Conservation (phyloP, 2,888 invertebrate species). For the Strigamia maritima region DNA sequence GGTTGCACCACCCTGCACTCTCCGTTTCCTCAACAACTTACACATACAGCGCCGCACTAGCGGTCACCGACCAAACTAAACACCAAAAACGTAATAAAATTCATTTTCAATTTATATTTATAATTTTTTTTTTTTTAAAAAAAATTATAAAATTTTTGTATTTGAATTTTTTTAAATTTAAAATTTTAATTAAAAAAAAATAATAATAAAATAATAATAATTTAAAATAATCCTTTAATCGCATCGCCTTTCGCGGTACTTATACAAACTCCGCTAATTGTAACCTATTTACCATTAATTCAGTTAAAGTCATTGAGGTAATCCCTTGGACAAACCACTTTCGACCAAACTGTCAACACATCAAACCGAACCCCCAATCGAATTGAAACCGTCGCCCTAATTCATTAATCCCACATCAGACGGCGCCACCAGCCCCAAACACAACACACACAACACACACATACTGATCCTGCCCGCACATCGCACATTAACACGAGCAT, state of each 20-base stretch:
- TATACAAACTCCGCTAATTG: not conserved
- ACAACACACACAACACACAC: no score
- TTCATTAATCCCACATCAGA: not conserved
- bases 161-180: not conserved
- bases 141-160: not conserved
- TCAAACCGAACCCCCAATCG: not conserved
- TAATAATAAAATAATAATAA: not conserved
- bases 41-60: slow-evolving; percentile 4
- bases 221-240: not conserved
- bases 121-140: no score
- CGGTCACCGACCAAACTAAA: not conserved
- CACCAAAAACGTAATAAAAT: not conserved
- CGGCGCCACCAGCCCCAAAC: slow-evolving; percentile 6
- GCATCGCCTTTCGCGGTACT: not conserved
- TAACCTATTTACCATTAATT: not conserved
- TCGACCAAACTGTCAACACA: slow-evolving; percentile 16
- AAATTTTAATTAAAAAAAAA: not conserved
- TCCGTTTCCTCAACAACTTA: not conserved
- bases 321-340: not conserved
- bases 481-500: not conserved
- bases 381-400: not conserved
- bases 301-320: not conserved
- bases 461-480: not conserved
- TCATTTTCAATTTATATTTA: not conserved
- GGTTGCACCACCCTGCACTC: not conserved